A percentile compares a stretch with the other conserved stretches of the same genome.
Conservation (phyloP, 1,140 invertebrate genomes). For the Ceratina calcarata region DNA sequence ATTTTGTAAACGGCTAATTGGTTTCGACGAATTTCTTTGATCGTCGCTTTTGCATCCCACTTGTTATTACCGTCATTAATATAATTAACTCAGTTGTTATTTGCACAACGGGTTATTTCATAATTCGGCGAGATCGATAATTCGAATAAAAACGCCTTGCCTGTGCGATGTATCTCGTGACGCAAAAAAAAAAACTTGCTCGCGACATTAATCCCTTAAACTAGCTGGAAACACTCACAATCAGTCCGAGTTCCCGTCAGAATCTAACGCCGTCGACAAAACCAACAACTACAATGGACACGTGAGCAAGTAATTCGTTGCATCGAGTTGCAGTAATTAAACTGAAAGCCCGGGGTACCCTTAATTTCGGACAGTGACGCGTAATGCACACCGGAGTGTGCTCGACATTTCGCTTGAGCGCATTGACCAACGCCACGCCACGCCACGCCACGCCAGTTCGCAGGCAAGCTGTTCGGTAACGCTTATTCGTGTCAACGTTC, state of each 20-base stretch:
- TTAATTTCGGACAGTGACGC: slow-evolving; percentile 11
- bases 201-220: too few relatives aligned
- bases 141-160: too few relatives aligned
- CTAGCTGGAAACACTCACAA: too few relatives aligned
- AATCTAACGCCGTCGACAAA: not conserved
- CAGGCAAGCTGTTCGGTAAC: not conserved
- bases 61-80: too few relatives aligned
- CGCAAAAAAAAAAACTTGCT: too few relatives aligned
- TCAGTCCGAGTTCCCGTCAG: not conserved
- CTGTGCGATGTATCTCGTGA: not conserved
- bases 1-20: too few relatives aligned
- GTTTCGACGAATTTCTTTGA: too few relatives aligned
- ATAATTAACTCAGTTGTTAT: too few relatives aligned
- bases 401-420: slow-evolving; percentile 8
- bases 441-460: not conserved
- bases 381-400: not conserved
- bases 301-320: not conserved
- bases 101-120: too few relatives aligned
- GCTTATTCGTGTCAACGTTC: slow-evolving; percentile 27
- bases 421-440: not conserved
- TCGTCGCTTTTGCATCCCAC: too few relatives aligned
- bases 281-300: not conserved
- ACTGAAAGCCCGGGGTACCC: not conserved
- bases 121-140: not conserved
- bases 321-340: not conserved